These are phyloP conservation scores for Aphaenogaster rudis DNA, from an alignment of 1,140 invertebrate species.

Conservation along the genomic window DNA sequence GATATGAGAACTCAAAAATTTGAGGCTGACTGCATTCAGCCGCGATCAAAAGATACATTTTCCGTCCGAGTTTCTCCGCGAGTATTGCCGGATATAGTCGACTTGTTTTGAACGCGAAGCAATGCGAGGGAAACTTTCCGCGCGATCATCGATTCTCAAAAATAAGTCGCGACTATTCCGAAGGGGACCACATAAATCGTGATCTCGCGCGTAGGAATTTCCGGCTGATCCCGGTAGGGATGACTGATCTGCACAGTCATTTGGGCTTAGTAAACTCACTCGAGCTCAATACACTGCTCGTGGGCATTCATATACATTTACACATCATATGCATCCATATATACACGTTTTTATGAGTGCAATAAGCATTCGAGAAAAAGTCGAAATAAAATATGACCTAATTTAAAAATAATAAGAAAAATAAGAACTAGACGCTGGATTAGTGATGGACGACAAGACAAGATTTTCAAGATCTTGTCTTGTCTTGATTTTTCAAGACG, in stretches of 20 bases:
- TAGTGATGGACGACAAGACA: no score
- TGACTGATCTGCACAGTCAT: background rate
- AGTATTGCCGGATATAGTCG: background rate
- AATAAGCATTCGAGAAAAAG: background rate
- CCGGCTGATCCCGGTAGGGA: background rate
- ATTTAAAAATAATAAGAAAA: background rate
- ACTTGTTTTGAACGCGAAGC: constrained; percentile 49
- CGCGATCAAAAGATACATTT: constrained; percentile 23
- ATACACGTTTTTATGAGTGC: background rate
- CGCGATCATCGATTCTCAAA: constrained; percentile 46
- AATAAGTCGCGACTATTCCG: constrained; percentile 43
- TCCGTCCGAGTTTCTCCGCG: background rate
- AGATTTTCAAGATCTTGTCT: no score
- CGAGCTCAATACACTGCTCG: background rate
- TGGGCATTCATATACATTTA: background rate
- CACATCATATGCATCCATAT: background rate
- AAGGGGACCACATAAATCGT: constrained; percentile 36
- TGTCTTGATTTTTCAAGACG: no score
- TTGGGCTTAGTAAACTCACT: background rate
- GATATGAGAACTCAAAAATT: constrained; percentile 23
- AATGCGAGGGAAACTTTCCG: constrained; percentile 28
- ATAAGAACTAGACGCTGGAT: background rate
- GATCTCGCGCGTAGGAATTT: constrained; percentile 15
- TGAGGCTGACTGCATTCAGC: background rate
- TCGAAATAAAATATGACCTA: background rate